phyloP scores from a whole-genome alignment of 2,888 invertebrate species.

The Alitta virens region DNA sequence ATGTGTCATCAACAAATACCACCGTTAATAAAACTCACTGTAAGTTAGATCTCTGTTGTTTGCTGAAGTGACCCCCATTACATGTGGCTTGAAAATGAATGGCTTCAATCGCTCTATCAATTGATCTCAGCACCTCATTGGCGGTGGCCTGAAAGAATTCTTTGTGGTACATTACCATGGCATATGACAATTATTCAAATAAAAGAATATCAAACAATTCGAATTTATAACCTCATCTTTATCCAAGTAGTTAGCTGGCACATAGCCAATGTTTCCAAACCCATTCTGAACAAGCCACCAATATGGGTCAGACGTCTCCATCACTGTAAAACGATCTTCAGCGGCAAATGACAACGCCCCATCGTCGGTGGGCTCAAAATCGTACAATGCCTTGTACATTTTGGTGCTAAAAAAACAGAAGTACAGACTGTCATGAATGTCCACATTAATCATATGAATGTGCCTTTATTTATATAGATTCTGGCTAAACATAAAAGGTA shows the following conservation, averaged over 20 bases:
- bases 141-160: background rate
- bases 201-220: too few relatives aligned
- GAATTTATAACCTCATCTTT: constrained; percentile 25
- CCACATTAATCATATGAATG: too few relatives aligned
- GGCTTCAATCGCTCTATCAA: constrained; percentile 48
- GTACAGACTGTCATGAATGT: too few relatives aligned
- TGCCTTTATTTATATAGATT: too few relatives aligned
- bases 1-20: too few relatives aligned
- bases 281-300: constrained; percentile 32
- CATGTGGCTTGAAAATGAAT: constrained; percentile 42
- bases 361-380: constrained; percentile 14
- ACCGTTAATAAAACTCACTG: constrained; percentile 38
- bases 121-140: constrained; percentile 42
- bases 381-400: constrained; percentile 28
- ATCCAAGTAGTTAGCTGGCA: constrained; percentile 30
- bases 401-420: background rate
- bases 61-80: constrained; percentile 33
- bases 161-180: background rate
- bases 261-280: constrained; percentile 27
- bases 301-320: constrained; percentile 24
- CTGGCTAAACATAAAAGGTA: too few relatives aligned
- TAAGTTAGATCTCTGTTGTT: constrained; percentile 38
- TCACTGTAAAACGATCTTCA: constrained; percentile 26
- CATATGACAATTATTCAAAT: too few relatives aligned
- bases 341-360: constrained; percentile 23